Base-by-base conservation (phyloP, 2,888 invertebrate species). In the Acrobeloides nanus region DNA sequence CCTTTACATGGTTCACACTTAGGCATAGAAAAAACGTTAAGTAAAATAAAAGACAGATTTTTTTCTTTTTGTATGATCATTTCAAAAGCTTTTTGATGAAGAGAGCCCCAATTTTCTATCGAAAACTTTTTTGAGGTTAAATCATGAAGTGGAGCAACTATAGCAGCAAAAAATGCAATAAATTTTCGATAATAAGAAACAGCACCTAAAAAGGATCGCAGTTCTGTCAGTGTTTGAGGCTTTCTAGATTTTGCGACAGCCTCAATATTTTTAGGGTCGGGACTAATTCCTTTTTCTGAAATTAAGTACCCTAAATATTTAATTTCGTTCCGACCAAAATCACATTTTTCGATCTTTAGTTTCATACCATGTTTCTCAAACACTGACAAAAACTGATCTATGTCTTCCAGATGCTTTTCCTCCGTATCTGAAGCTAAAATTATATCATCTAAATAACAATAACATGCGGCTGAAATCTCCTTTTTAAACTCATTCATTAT, bases 401-500 rank as follows among this genome's bases (percentile, higher is more conserved):
- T 15, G 17, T 48, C 49, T 1, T 26, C 1, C 1, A 48, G 25
- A 18, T 48, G 49, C 51, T 48, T 26, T 1, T 48, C 26, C 27
- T 48, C 49, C n/a, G 53, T n/a, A 3, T 12, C 4, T 8, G 20
- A 20, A 1, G 51, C 38, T 1, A 51, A 12, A 5, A 55, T 29
- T 5, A 59, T 24, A 32, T 60, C 60, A 34, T 60, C 60, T 1
- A 60, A 27, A 34, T 60, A 60, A 17, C 44, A 21, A 33, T 46
- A 51, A 1, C 50, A 34, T 2, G 50, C 51, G 1, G 48, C 52
- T 2, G n/a, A 23, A 1, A 48, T 6, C 4, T 53, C 38, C 18
- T 37, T 51, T 1, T 40, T 31, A 21, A 56, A 10, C 5, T 18
- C 8, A 2, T 49, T 32, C 49, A 48, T 48, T 1, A 52, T 35